Conservation (phyloP, 2,797 vertebrate species). For the Argya squamiceps region DNA sequence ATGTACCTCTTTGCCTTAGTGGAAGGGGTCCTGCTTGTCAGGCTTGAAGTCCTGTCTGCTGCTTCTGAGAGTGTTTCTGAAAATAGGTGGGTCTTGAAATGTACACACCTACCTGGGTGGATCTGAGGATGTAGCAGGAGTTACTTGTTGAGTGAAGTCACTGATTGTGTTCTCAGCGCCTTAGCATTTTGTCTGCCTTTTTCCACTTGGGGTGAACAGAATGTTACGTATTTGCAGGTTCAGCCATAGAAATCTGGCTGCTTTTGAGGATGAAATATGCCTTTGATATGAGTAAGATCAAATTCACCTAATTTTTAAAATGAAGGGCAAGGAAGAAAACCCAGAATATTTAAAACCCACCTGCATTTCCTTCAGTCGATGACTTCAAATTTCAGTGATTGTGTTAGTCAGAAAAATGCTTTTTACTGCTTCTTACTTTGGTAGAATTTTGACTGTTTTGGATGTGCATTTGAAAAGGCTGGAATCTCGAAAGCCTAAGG, state of each 20-base stretch:
- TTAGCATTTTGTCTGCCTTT: neutral
- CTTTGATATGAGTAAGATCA: neutral
- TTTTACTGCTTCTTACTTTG: neutral
- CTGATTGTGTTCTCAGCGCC: neutral
- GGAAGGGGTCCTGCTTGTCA: neutral
- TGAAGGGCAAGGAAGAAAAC: neutral
- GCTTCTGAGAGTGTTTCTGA: neutral
- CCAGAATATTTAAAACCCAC: fast-evolving
- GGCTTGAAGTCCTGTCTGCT: neutral
- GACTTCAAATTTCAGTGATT: neutral
- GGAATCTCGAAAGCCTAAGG: neutral
- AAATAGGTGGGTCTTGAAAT: neutral
- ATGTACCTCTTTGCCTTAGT: neutral
- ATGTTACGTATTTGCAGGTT: neutral
- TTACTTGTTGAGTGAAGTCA: neutral
- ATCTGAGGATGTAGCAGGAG: neutral
- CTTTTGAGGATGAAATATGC: neutral
- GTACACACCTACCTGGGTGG: neutral
- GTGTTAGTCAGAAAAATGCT: neutral
- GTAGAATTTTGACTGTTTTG: neutral
- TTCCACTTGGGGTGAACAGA: neutral
- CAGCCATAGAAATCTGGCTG: neutral
- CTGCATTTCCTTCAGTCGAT: neutral
- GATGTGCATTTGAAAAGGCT: neutral
- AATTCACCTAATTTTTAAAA: neutral